A percentile compares a stretch with the other conserved stretches of the same genome.
These are phyloP conservation scores for Amphipyra berbera DNA, from an alignment of 2,888 invertebrate species.

Conservation along the genomic window DNA sequence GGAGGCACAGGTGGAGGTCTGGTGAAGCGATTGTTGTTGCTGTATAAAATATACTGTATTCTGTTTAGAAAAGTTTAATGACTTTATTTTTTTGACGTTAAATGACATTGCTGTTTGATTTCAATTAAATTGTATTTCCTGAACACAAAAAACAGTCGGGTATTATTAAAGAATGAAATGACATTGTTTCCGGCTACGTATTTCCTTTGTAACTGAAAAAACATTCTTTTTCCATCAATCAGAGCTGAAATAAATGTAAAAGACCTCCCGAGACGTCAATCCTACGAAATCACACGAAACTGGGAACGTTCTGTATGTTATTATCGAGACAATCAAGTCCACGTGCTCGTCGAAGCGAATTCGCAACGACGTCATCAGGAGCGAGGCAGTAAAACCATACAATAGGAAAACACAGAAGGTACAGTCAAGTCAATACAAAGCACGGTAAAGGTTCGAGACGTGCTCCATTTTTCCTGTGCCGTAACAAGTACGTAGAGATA, in stretches of 20 bases:
- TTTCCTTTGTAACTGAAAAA: conserved; percentile 11
- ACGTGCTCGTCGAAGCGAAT: conserved; percentile 37
- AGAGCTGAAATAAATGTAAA: conserved; percentile 13
- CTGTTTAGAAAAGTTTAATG: not conserved
- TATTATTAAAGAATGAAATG: too few relatives aligned
- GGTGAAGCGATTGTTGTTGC: not conserved
- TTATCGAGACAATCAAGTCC: conserved; percentile 47
- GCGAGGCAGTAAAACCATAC: not conserved
- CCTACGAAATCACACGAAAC: conserved; percentile 21
- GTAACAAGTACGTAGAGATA: not conserved
- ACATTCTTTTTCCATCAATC: conserved; percentile 21
- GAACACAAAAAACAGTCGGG: not conserved
- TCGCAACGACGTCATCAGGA: conserved; percentile 12
- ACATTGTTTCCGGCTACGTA: not conserved
- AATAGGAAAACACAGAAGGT: conserved; percentile 7
- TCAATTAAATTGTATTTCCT: not conserved
- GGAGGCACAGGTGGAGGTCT: not conserved
- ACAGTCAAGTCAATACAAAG: not conserved
- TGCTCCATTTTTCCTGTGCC: not conserved
- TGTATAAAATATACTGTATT: not conserved
- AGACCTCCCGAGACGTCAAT: conserved; percentile 12
- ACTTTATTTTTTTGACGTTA: not conserved
- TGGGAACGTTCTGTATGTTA: conserved; percentile 33
- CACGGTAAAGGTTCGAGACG: not conserved
- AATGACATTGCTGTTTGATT: not conserved